A percentile compares a stretch with the other conserved stretches of the same genome.
phyloP scores from a whole-genome alignment of 2,888 invertebrate species.

The Alcis repandata region DNA sequence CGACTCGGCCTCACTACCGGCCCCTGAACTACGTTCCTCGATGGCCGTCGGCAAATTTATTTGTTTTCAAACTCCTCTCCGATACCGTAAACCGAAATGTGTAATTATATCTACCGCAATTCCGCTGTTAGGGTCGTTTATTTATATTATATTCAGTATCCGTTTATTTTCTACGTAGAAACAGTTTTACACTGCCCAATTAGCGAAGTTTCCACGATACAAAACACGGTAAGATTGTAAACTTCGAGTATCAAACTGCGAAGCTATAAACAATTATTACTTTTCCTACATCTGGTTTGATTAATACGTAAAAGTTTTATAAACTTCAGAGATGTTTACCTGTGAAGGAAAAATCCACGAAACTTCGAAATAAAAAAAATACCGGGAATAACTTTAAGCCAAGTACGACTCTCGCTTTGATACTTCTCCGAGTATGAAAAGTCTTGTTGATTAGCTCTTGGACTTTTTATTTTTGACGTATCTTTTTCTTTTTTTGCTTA shows the following conservation, averaged over 20 bases:
- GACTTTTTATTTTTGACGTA: constrained; percentile 69
- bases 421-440: constrained; percentile 74
- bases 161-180: constrained; percentile 16
- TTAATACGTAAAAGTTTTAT: constrained; percentile 29
- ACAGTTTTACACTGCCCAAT: constrained; percentile 13
- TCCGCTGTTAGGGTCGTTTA: constrained; percentile 27
- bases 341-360: constrained; percentile 35
- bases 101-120: constrained; percentile 42
- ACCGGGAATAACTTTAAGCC: constrained; percentile 66
- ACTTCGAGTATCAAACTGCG: constrained; percentile 12
- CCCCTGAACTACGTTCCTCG: constrained; percentile 57
- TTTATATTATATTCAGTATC: constrained; percentile 24
- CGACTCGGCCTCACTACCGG: constrained; percentile 44
- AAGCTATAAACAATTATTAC: constrained; percentile 24
- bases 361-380: constrained; percentile 54
- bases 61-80: constrained; percentile 48
- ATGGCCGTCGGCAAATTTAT: constrained; percentile 52
- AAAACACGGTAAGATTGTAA: constrained; percentile 11
- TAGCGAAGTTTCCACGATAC: constrained; percentile 15
- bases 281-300: constrained; percentile 30
- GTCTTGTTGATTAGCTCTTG: constrained; percentile 77
- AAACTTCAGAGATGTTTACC: constrained; percentile 36
- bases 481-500: constrained; percentile 62
- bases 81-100: constrained; percentile 40
- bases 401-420: constrained; percentile 72